phyloP scores from a whole-genome alignment of 2,888 invertebrate species.

The Pristionchus arcanus region DNA sequence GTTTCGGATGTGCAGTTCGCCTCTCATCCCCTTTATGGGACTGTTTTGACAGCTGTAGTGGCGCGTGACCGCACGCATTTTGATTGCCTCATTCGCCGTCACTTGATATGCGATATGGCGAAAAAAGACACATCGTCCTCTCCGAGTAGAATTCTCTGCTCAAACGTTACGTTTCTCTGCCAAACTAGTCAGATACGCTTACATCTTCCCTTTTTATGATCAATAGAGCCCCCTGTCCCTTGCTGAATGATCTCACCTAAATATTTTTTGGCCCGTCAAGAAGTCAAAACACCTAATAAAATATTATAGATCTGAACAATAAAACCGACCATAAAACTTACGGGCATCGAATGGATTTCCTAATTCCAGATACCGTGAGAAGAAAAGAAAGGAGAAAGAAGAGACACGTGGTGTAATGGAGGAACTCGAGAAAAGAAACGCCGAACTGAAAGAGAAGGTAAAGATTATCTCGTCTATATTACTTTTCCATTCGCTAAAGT shows the following conservation, averaged over 20 bases:
- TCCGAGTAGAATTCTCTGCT: no score
- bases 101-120: not conserved
- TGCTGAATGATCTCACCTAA: no score
- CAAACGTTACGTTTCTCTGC: no score
- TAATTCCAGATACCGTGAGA: constrained; percentile 67
- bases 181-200: no score
- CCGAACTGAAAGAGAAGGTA: constrained; percentile 59
- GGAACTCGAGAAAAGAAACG: constrained; percentile 62
- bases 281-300: no score
- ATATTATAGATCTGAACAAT: no score
- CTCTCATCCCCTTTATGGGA: not conserved
- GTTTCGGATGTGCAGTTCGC: not conserved
- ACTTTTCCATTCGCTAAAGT: no score
- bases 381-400: constrained; percentile 67
- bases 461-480: not conserved
- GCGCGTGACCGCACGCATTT: constrained; percentile 1
- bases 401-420: constrained; percentile 56
- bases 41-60: not conserved
- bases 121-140: not conserved
- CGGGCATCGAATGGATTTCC: not conserved
- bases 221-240: no score
- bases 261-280: no score
- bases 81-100: not conserved
- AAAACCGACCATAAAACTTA: no score
- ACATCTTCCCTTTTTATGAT: no score